Evolutionary conservation across 2,113 vertebrate species (phyloP), one percentile per base, ranked within the genome.

Genomic region (Uropsilus gracilis): DNA sequence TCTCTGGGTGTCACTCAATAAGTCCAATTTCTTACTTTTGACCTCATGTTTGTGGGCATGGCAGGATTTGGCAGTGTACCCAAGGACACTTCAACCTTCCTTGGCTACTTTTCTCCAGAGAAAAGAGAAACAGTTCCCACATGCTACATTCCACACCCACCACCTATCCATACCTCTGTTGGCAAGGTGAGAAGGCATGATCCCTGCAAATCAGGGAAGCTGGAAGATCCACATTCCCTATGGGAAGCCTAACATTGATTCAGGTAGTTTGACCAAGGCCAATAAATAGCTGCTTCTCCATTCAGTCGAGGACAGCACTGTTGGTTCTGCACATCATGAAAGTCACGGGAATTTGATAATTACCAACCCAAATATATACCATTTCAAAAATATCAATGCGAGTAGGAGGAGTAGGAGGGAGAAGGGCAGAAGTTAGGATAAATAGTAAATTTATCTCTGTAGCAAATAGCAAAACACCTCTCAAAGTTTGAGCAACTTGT

Each of bases 341-440:
- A 32, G 28, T 61, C 84, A 86, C 46, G 86, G n/a, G 8, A 90
- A 94, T 12, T 5, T 69, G 50, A 66, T 48, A 63, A 68, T 44
- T 69, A 88, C 50, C 57, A 86, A 59, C 73, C 76, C 69, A 83
- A 53, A 12, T 16, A 73, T 34, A 83, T 5, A 72, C 42, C 34
- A n/a, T 86, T 82, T 69, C 75, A 92, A 55, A 95, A 82, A 64
- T 86, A 18, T 26, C 66, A 86, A 30, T 44, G n/a, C 89, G 44
- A 61, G 9, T 48, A 18, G 20, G 22, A 8, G 34, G 22, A 16
- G 37, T 22, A 9, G 17, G 32, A 9, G 17, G 8, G 34, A 59
- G 37, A 89, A 3, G 5, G 32, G n/a, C n/a, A n/a, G n/a, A n/a
- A 83, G 22, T 87, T 82, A 46, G 0, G 7, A 18, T 66, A 18